These are phyloP conservation scores for Leuctra nigra DNA, from an alignment of 2,888 invertebrate species.

Conservation along the genomic window DNA sequence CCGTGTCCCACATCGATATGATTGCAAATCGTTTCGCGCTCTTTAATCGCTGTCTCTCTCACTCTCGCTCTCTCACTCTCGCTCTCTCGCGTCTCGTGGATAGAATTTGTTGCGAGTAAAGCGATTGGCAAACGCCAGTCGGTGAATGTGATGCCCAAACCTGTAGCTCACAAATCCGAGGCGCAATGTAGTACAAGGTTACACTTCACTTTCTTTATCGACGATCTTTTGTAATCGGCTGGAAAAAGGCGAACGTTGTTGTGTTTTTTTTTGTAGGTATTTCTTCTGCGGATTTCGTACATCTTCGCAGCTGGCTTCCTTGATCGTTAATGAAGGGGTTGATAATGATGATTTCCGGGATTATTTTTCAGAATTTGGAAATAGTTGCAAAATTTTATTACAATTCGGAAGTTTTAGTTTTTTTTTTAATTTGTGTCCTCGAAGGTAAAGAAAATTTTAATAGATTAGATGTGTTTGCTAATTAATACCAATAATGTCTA, in stretches of 20 bases:
- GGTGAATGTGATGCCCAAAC: slow-evolving; percentile 11
- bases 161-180: not conserved
- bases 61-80: not conserved
- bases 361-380: too few relatives aligned
- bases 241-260: not conserved
- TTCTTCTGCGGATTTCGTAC: not conserved
- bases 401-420: too few relatives aligned
- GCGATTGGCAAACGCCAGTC: slow-evolving; percentile 1
- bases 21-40: not conserved
- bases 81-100: not conserved
- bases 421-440: too few relatives aligned
- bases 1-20: too few relatives aligned
- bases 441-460: too few relatives aligned
- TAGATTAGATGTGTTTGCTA: too few relatives aligned
- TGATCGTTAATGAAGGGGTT: not conserved
- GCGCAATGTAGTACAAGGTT: slow-evolving; percentile 2
- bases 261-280: not conserved
- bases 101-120: too few relatives aligned
- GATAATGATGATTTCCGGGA: not conserved
- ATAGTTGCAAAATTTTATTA: too few relatives aligned
- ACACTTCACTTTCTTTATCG: slow-evolving; percentile 12
- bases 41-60: not conserved
- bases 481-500: too few relatives aligned
- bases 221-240: slow-evolving; percentile 1
- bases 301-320: slow-evolving; percentile 2